Evolutionary conservation across 1,140 invertebrate species (phyloP).

Genomic region (Nebria ingens): DNA sequence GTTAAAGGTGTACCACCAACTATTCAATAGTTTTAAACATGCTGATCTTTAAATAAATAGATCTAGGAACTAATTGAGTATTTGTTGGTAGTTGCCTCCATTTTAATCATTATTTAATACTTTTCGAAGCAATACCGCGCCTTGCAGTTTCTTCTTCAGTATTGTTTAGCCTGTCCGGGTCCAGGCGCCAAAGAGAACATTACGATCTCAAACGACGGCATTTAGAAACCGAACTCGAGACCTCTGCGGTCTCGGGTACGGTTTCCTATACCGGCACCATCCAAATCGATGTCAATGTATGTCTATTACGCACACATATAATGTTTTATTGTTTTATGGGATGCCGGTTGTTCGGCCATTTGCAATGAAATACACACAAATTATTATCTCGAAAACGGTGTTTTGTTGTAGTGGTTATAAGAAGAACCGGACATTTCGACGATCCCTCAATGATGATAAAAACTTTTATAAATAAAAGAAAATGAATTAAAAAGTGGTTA

Average conservation of each 20-base stretch:
- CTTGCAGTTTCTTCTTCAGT: neutral
- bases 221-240: neutral
- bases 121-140: neutral
- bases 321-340: slow-evolving; percentile 6
- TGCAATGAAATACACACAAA: too few species aligned
- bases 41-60: too few species aligned
- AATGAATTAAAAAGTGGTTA: slow-evolving; percentile 3
- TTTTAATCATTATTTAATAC: too few species aligned
- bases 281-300: slow-evolving; percentile 6
- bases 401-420: neutral
- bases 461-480: slow-evolving; percentile 2
- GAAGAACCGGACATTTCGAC: neutral
- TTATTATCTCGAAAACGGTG: neutral
- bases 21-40: too few species aligned
- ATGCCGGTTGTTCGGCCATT: too few species aligned
- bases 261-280: neutral
- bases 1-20: too few species aligned
- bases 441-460: slow-evolving; percentile 1
- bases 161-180: slow-evolving; percentile 2
- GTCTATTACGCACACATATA: slow-evolving; percentile 7
- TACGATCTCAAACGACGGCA: slow-evolving; percentile 7
- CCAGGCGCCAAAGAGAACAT: slow-evolving; percentile 7
- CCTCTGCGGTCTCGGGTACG: neutral
- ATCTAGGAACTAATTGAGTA: too few species aligned
- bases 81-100: too few species aligned